Evolutionary conservation across 2,888 invertebrate species (phyloP), one percentile per base, ranked within the genome.

Genomic region (Amblyjoppa proteus): DNA sequence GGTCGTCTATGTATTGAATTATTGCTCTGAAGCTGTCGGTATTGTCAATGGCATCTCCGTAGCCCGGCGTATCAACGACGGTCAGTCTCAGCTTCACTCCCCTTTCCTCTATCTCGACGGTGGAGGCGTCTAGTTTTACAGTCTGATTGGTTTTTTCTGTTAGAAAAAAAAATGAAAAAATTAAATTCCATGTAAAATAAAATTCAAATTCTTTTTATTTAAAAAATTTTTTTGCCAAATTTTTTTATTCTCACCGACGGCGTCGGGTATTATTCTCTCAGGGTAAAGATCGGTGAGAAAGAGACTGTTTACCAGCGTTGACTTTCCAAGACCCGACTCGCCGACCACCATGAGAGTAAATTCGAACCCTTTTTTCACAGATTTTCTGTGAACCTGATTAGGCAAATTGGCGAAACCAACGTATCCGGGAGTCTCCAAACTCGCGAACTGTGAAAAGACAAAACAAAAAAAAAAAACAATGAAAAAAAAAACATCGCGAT

Each of bases 291-390:
- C 99, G 58, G 98, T 99, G 83, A 99, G 95, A 94, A 99, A 99
- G 81, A 99, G 95, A 86, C 98, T 98, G 94, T 99, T 99, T 73
- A 99, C 98, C 70, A 99, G 95, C 0, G 99, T 99, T 0, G 99
- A 99, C 95, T 99, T 99, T 51, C 99, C 99, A 56, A 99, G 95
- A 0, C 99, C 98, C 89, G 97, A 97, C 93, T 96, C 96, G 53
- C 98, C 98, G 9, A 98, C 99, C 79, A 99, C 99, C 99, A 99
- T 99, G 13, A 99, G 95, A 0, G 99, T 99, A 94, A 99, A 99
- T 94, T 99, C 99, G 93, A 99, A 99, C 31, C 99, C 99, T 93
- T 99, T 99, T 94, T 99, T 99, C 77, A 99, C 99, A 0, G 98
- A 99, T 94, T 99, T 99, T 87, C 99, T 95, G 94, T 99, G 99